Percentiles rank a stretch among this genome's conserved stretches.
Evolutionary conservation across 2,797 vertebrate genomes (phyloP).

Genomic region (Octomys mimax): DNA sequence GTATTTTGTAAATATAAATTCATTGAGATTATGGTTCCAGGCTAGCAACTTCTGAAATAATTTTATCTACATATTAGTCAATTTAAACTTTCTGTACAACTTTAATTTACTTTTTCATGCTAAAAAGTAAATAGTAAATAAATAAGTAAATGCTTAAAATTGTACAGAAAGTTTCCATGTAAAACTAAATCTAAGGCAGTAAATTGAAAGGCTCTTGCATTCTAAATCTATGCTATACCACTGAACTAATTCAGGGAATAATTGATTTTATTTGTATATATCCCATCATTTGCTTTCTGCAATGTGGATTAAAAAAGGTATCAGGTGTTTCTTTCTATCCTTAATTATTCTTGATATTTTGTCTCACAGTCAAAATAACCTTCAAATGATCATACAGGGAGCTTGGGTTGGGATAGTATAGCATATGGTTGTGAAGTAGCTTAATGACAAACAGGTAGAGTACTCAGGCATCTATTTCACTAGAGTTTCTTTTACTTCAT

Average conservation of each 20-base stretch:
- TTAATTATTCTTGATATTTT: not conserved
- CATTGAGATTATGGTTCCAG: not conserved
- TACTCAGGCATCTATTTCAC: not conserved
- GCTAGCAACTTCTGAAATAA: not conserved
- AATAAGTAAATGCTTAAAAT: too few relatives aligned
- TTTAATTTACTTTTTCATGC: too few relatives aligned
- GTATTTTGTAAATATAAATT: not conserved
- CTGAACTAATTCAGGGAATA: not conserved
- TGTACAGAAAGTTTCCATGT: too few relatives aligned
- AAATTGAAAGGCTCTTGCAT: too few relatives aligned
- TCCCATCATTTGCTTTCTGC: not conserved
- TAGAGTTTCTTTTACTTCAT: not conserved
- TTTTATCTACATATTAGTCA: not conserved
- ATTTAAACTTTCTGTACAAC: not conserved
- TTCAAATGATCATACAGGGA: not conserved
- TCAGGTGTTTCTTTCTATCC: not conserved
- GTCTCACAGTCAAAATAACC: not conserved
- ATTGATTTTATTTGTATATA: not conserved
- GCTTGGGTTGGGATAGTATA: not conserved
- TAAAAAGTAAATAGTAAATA: too few relatives aligned
- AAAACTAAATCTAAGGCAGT: too few relatives aligned
- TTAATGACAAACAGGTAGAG: not conserved
- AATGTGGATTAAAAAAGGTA: not conserved
- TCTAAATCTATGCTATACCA: too few relatives aligned
- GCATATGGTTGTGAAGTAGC: not conserved